Base-by-base conservation (phyloP, 2,113 vertebrate genomes). In the Scalopus aquaticus region DNA sequence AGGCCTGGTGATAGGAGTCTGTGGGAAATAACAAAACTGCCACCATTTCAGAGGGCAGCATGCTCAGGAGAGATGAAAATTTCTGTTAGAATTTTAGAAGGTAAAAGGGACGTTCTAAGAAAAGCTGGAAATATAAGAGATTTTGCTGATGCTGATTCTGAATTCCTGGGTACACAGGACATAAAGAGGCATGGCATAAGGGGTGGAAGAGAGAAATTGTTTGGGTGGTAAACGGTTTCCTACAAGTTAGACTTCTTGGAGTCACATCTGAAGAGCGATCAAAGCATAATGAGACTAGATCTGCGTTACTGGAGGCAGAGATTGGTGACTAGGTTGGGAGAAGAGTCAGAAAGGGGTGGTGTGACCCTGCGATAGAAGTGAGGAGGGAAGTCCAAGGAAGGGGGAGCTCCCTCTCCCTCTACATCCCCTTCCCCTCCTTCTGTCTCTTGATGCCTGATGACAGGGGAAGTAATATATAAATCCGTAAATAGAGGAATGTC, bases 381-480 rank as follows among this genome's bases (percentile, higher is more conserved):
- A 84, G 22, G 39, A 93, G 37, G 35, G 15, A 35, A 80, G 37
- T 32, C 39, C 49, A 73, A 58, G 62, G 16, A 93, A 74, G 20
- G 54, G 65, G 24, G 12, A n/a, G 65, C 39, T 58, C 20, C 6
- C 20, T 22, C 20, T 20, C 20, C 22, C 17, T 54, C 51, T 54
- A 2, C 17, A 2, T 19, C 15, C 10, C 46, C 49, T 17, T 17
- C 49, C 16, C 49, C 16, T 17, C 49, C 16, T 20, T 56, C 17
- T 22, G 19, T 54, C 54, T 56, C 54, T 22, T 51, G 49, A 64
- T 84, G 24, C 26, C 30, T 54, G 72, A 92, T 51, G 28, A 79
- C 37, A 32, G 32, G 80, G 56, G 22, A 90, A 26, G n/a, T 88
- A 19, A 95, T 51, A 95, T 46, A 90, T 90, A 56, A 56, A 56